phyloP scores from a whole-genome alignment of 30 jellyfish, hydroid and myxozoan species.

The Aurelia aurita region DNA sequence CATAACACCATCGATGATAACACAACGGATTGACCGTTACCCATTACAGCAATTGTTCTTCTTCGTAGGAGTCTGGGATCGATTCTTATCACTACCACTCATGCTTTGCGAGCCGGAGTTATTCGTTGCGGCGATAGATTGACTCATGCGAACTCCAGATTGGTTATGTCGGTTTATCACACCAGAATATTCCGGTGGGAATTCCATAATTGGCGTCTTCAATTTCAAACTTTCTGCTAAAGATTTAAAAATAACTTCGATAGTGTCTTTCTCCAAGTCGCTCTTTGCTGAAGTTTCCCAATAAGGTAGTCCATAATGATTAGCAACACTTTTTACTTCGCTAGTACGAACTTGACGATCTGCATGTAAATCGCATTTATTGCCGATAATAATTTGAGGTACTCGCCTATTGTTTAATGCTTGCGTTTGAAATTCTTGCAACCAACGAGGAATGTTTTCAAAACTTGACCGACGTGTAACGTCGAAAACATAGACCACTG shows the following conservation, averaged over 20 bases:
- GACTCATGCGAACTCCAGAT: conserved; percentile 72
- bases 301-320: conserved; percentile 73
- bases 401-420: conserved; percentile 32
- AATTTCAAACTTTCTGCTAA: conserved; percentile 79
- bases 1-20: too few relatives aligned
- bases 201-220: conserved; percentile 76
- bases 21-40: not conserved
- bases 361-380: conserved; percentile 96
- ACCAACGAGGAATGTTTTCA: conserved; percentile 80
- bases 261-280: conserved; percentile 85
- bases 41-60: conserved; percentile 28
- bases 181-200: conserved; percentile 85
- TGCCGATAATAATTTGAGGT: conserved; percentile 89
- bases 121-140: conserved; percentile 74
- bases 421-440: conserved; percentile 79
- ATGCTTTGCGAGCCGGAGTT: conserved; percentile 58
- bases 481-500: conserved; percentile 92
- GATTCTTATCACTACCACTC: conserved; percentile 58
- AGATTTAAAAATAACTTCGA: conserved; percentile 82
- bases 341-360: conserved; percentile 86
- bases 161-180: conserved; percentile 44
- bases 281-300: conserved; percentile 99
- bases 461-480: conserved; percentile 78
- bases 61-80: not conserved
- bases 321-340: conserved; percentile 82